Evolutionary conservation across 2,888 invertebrate genomes (phyloP), one percentile per base, ranked within the genome.

Genomic region (Eristalis tenax): DNA sequence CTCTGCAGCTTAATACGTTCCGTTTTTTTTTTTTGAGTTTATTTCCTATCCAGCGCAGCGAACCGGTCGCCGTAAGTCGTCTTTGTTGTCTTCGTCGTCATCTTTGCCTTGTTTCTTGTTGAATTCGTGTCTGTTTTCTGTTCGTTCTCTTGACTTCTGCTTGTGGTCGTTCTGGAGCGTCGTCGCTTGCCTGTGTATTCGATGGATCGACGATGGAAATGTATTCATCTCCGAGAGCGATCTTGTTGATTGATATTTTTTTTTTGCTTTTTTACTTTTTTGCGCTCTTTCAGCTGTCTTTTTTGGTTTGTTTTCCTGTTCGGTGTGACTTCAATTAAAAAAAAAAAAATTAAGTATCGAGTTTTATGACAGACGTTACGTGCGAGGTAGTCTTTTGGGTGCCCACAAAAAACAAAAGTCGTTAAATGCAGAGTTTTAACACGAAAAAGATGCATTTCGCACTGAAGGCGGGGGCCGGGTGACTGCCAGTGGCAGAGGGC

Each of bases 21-120:
- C 64, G 23, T 64, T 81, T 81, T 75, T 32, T 56, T 64, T 81
- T 81, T 75, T 32, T 56, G 63, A 26, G 64, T 80, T 75, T 56
- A 61, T 82, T 82, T 78, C 61, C 43, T 57, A 75, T 82, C 82
- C 59, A 78, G 86, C 40, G 74, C 65, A 85, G 66, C 70, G 74
- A 86, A 86, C 86, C 86, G 86, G 86, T 86, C 69, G 86, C 82
- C 65, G 63, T 65, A 15, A 59, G 23, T 70, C 74, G 56, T 50
- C 38, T 35, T 69, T 75, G 65, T 71, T 10, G 32, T 32, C 32
- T 1, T 32, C 32, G 32, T 32, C 8, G 0, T 10, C 32, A 10
- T 32, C 32, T 32, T 32, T 84, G 75, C 68, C 69, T 32, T 65
- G 32, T 32, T 61, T 68, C 66, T 50, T 28, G 35, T 74, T 74